phyloP scores from a whole-genome alignment of 2,888 invertebrate species.

The Tenthredo notha region DNA sequence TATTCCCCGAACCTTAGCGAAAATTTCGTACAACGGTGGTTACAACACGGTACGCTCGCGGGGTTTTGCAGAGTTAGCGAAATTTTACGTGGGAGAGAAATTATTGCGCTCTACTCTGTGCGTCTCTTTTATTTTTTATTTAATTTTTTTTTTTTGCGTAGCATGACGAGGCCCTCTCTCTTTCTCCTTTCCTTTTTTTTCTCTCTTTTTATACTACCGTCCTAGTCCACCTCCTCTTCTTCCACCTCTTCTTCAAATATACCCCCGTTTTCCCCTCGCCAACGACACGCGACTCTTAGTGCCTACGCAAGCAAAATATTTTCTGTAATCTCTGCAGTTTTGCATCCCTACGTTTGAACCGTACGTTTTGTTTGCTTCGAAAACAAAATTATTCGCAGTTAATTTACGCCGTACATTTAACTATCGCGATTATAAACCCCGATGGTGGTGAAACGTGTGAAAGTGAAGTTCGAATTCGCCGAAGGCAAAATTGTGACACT shows the following conservation, averaged over 20 bases:
- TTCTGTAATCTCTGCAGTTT: constrained; percentile 39
- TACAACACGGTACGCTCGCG: background rate
- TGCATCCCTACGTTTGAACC: background rate
- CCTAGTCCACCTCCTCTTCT: background rate
- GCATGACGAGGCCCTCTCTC: background rate
- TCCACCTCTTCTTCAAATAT: background rate
- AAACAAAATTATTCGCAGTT: background rate
- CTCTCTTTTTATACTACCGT: background rate
- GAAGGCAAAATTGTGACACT: constrained; percentile 10
- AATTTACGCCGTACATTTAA: background rate
- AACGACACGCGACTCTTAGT: constrained; percentile 11
- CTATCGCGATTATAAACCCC: background rate
- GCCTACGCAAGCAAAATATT: constrained; percentile 47
- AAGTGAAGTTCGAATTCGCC: constrained; percentile 41
- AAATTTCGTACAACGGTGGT: background rate
- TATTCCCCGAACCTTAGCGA: constrained; percentile 19
- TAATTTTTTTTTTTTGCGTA: too few species aligned
- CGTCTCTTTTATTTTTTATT: too few species aligned
- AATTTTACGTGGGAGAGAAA: constrained; percentile 33
- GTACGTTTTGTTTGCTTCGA: background rate
- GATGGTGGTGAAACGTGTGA: constrained; percentile 38
- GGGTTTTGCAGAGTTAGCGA: background rate
- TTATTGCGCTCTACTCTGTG: background rate
- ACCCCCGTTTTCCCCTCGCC: background rate
- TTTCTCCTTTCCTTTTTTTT: background rate